These are phyloP conservation scores for Gracilinanus agilis DNA, from an alignment of 2,113 vertebrate genomes.

Conservation along the genomic window DNA sequence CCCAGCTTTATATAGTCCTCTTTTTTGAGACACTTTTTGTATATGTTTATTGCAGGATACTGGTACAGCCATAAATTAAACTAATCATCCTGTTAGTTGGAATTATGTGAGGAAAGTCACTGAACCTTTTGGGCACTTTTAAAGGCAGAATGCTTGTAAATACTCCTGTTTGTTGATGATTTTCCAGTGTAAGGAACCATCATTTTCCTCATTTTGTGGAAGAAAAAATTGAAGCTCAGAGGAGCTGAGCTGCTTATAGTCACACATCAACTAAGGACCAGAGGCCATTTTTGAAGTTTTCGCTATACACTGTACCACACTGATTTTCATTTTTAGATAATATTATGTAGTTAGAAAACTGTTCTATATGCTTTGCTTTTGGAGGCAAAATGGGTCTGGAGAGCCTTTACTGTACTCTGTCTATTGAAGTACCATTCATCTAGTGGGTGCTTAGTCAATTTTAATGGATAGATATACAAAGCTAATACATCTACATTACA, in stretches of 20 bases:
- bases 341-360: neutral
- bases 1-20: neutral
- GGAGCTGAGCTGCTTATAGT: neutral
- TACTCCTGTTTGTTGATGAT: neutral
- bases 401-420: neutral
- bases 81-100: neutral
- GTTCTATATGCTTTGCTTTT: neutral
- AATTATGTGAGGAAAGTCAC: neutral
- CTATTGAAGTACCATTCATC: neutral
- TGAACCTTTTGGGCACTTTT: neutral
- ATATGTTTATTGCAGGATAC: neutral
- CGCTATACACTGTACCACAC: neutral
- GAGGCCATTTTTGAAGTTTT: neutral
- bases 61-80: neutral
- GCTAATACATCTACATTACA: conserved; percentile 8
- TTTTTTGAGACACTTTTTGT: neutral
- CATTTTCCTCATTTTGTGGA: neutral
- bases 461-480: neutral
- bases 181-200: neutral
- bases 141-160: neutral
- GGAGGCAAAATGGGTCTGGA: neutral
- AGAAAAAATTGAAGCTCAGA: neutral
- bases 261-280: neutral
- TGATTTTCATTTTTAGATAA: neutral
- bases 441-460: conserved; percentile 35